Evolutionary conservation across 2,888 invertebrate species (phyloP), one percentile per base, ranked within the genome.

Genomic region (Gisinianus flammeolus): DNA sequence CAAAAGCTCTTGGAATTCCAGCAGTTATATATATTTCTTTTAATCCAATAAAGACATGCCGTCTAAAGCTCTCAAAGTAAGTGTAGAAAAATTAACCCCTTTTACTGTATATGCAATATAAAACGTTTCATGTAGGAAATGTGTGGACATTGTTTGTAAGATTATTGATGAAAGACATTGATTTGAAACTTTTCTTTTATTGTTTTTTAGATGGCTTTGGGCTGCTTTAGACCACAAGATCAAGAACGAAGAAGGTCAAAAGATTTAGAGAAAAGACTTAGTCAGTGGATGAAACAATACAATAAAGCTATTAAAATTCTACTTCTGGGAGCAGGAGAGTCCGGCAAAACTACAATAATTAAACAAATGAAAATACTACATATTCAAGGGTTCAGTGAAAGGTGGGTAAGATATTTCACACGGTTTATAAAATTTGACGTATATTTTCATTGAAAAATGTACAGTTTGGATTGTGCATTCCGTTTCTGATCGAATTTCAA

Each of bases 351-450:
- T 0, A 94, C 94, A 0, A 92, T 94, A 22, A 91, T 94, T 30
- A 94, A 94, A 85, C 94, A 94, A 87, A 94, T 94, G 94, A 92
- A 92, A 86, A 94, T 94, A 84, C 87, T 94, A 62, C 94, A 94
- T 85, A 91, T 94, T 5, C 91, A 93, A 85, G 94, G 93, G 73
- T 94, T 93, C 85, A 90, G 91, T 22, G 89, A 91, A 22, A 90
- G 90, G 94, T 94, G 89, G 10, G 66, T 52, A 16, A 79, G 19
- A 80, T 28, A 31, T 35, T 68, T 56, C 8, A 79, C 58, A n/a
- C n/a, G n/a, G n/a, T n/a, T n/a, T n/a, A n/a, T n/a, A n/a, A 78
- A 56, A 16, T 73, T 56, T 44, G 52, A 44, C 8, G 16, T 12
- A 44, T 12, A 44, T 8, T 16, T 12, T 44, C 52, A 44, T 44